Evolutionary conservation across 2,113 vertebrate species (phyloP), one percentile per base, ranked within the genome.

Genomic region (Prinia subflava): DNA sequence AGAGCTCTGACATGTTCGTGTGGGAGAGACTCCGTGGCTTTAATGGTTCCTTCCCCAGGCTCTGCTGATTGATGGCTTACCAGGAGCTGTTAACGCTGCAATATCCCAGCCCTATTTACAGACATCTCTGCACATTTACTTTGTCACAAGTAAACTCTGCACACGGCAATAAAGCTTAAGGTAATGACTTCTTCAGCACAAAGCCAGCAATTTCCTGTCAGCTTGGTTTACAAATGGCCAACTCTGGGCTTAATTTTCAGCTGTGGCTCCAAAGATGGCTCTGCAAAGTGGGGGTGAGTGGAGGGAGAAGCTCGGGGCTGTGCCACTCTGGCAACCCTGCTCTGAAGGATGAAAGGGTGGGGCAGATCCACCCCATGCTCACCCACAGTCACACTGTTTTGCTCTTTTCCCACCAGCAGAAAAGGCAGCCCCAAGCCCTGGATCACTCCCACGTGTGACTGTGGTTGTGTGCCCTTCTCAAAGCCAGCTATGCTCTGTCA

Each of bases 131-230:
- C 75, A 69, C 96, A 97, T 97, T 97, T 96, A 96, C 95, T 97
- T 97, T 97, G 96, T 97, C 97, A 96, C 93, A 70, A 97, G 95
- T 91, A 96, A 97, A 97, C 92, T 94, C 96, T 47, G 57, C 92
- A 87, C 85, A 90, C 9, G 18, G 96, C 94, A 97, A 97, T 97
- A 98, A 97, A 97, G 96, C 95, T 96, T 94, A 93, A 96, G 96
- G 96, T 97, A 97, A 97, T 95, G 95, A 97, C 96, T 97, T 96
- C 96, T 97, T 95, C 95, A 93, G 95, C 92, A 97, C 84, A 94
- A 96, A 97, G 92, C 94, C 89, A 87, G 94, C 96, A 96, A 95
- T 97, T 97, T 95, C 92, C 97, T 97, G 96, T 91, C 97, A 95
- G 93, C 86, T 85, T 37, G 68, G 42, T 87, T 97, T 97, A 97